Evolutionary conservation across 1,140 invertebrate species (phyloP), one percentile per base, ranked within the genome.

Genomic region (Procambarus clarkii): DNA sequence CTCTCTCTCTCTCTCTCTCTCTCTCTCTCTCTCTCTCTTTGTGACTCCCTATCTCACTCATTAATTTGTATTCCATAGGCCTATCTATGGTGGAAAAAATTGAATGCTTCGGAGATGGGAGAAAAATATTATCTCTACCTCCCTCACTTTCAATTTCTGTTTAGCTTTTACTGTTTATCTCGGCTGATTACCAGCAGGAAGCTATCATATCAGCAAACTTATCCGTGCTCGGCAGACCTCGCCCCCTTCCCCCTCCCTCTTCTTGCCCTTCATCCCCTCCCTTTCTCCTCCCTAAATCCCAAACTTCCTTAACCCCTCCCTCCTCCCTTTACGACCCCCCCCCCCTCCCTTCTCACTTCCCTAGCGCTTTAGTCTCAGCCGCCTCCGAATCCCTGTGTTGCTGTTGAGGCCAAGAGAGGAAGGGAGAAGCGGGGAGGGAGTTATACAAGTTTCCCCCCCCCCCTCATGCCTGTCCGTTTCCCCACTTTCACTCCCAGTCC

Each of bases 101-200:
- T 8, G 50, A 54, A 54, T 54, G 13, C 50, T 54, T 54, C 50
- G 50, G 50, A 13, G 50, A 54, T 9, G 8, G 8, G 50, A 13
- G 50, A 54, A 54, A 9, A 54, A 0, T 54, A 54, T 54, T 54
- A 54, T 69, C 18, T 18, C 11, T 18, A 18, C 15, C 64, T 18
- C 18, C 21, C 21, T 69, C 64, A 11, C 15, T 69, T 86, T 45
- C 79, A 71, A 83, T 89, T 89, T 82, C 64, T 83, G 54, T 89
- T 76, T 89, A 34, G 87, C 45, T 44, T 46, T 46, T 54, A 44
- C 78, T 54, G 46, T 91, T 91, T 91, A 85, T 84, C 74, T 86
- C 69, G 7, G 74, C 45, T 91, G 82, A 91, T 91, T 80, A 91
- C 80, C 71, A 82, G 82, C 74, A 83, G 89, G 89, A 91, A 91